These are phyloP conservation scores for Callimorpha dominula DNA, from an alignment of 2,888 invertebrate genomes.

Conservation along the genomic window DNA sequence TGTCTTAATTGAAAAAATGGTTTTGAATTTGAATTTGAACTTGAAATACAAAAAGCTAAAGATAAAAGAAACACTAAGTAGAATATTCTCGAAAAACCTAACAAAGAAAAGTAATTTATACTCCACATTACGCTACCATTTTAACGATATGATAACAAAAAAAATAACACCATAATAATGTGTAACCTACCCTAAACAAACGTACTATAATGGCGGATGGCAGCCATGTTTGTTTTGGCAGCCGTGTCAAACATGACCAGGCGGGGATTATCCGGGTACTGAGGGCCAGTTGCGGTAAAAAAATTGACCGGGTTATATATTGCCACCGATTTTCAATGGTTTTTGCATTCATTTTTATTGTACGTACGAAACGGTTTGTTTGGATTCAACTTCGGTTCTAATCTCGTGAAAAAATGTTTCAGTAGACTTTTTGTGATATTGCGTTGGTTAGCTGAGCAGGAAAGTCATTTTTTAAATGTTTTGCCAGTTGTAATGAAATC, in stretches of 20 bases:
- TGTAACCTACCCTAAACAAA: conserved; percentile 81
- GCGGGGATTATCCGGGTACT: conserved; percentile 72
- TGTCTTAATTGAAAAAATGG: no score
- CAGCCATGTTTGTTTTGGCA: conserved; percentile 70
- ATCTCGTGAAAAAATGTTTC: conserved; percentile 12
- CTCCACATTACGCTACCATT: conserved; percentile 45
- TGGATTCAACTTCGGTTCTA: conserved; percentile 23
- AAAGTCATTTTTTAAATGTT: background rate
- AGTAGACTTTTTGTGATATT: conserved; percentile 10
- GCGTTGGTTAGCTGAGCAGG: background rate
- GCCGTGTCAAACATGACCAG: conserved; percentile 78
- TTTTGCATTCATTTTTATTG: conserved; percentile 48
- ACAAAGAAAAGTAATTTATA: conserved; percentile 41
- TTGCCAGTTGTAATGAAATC: background rate
- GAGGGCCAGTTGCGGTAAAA: conserved; percentile 47
- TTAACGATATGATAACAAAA: conserved; percentile 55
- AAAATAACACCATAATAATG: conserved; percentile 71
- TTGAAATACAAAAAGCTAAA: no score
- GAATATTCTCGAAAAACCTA: conserved; percentile 11
- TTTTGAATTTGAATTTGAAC: no score
- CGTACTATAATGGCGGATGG: conserved; percentile 69
- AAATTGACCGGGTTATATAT: conserved; percentile 53
- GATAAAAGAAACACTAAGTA: background rate
- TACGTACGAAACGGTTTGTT: conserved; percentile 17
- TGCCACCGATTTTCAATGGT: conserved; percentile 43